Percentiles rank a stretch among this genome's conserved stretches.
Evolutionary conservation across 2,113 vertebrate species (phyloP).

Genomic region (Indri indri): DNA sequence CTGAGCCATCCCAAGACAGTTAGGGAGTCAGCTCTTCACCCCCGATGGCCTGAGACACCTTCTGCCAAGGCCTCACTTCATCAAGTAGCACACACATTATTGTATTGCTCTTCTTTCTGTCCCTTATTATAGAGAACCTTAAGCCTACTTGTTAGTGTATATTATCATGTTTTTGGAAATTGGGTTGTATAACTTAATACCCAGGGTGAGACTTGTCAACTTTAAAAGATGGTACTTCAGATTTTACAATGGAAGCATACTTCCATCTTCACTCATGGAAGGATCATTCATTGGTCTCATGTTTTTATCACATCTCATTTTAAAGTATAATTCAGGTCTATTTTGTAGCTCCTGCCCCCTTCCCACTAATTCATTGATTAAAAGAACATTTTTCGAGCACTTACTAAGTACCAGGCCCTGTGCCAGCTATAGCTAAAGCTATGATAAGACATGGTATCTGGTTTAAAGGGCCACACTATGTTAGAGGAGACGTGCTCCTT

Average conservation of each 20-base stretch:
- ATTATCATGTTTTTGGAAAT: background rate
- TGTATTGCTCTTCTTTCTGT: background rate
- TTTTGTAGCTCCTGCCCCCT: background rate
- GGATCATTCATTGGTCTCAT: background rate
- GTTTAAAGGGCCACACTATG: background rate
- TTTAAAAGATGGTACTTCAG: background rate
- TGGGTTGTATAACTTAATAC: background rate
- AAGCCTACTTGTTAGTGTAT: background rate
- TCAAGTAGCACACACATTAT: background rate
- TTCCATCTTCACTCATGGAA: background rate
- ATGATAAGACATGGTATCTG: background rate
- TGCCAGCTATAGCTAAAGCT: background rate
- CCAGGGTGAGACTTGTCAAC: background rate
- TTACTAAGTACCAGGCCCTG: background rate
- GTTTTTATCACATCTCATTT: background rate
- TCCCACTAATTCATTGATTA: background rate
- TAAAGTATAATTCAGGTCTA: background rate
- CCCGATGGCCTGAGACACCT: background rate
- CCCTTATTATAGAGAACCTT: background rate
- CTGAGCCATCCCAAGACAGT: background rate
- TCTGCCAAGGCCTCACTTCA: background rate
- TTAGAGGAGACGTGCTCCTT: background rate
- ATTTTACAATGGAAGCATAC: background rate
- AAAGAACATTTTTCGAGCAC: background rate
- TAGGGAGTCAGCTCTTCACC: background rate